Conservation (phyloP, 37 sponge, comb jelly and placozoan genomes). For the Halichondria panicea region DNA sequence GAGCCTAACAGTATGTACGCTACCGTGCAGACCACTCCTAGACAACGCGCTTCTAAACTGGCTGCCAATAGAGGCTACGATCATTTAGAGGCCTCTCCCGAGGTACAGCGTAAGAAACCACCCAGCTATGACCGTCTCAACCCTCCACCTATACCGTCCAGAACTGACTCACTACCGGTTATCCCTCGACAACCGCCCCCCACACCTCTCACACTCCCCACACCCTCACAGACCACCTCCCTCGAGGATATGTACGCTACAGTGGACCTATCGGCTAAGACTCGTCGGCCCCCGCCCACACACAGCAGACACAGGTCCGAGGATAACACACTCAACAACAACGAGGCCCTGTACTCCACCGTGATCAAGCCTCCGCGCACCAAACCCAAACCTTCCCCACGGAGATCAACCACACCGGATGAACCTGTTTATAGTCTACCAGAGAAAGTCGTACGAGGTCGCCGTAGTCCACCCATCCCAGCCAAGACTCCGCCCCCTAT, state of each 20-base stretch:
- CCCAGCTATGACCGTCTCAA: background rate
- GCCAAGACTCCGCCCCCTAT: conserved; percentile 10
- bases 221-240: background rate
- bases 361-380: background rate
- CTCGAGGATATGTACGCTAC: background rate
- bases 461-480: no score
- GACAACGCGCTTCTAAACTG: no score
- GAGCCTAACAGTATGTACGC: background rate
- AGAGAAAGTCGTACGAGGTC: background rate
- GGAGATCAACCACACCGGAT: background rate
- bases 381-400: background rate
- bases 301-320: background rate
- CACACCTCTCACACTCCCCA: background rate
- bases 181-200: no score
- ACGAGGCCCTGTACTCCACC: background rate
- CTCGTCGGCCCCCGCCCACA: background rate
- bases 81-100: background rate
- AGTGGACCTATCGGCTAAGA: background rate
- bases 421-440: conserved; percentile 19
- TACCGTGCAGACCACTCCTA: background rate
- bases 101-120: background rate
- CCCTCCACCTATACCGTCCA: conserved; percentile 4
- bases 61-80: conserved; percentile 1
- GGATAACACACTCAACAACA: background rate
- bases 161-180: no score